Percentiles rank a stretch among this genome's conserved stretches.
These are phyloP conservation scores for Aplysia californica DNA, from an alignment of 1,140 invertebrate species.

Conservation along the genomic window DNA sequence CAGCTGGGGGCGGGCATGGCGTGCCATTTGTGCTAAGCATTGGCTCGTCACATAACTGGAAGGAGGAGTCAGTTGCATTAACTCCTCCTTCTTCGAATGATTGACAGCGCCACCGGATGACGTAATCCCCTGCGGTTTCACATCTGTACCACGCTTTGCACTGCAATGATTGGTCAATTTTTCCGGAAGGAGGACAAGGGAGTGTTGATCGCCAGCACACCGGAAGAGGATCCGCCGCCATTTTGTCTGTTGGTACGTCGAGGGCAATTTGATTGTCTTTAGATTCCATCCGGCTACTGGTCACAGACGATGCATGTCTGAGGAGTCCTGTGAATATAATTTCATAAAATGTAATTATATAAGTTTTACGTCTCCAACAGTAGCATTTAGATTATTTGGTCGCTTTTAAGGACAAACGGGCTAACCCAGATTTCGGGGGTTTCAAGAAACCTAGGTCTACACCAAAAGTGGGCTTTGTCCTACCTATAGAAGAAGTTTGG, in stretches of 20 bases:
- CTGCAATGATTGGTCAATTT: not conserved
- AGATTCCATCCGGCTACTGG: too few relatives aligned
- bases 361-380: too few relatives aligned
- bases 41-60: not conserved
- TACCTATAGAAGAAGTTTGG: too few relatives aligned
- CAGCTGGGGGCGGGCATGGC: slow-evolving; percentile 10
- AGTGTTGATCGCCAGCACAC: not conserved
- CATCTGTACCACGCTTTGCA: slow-evolving; percentile 10
- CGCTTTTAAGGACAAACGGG: too few relatives aligned
- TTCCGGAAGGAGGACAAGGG: not conserved
- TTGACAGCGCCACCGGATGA: slow-evolving; percentile 7
- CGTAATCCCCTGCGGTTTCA: slow-evolving; percentile 12
- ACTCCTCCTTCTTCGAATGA: not conserved
- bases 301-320: too few relatives aligned
- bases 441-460: too few relatives aligned
- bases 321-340: too few relatives aligned
- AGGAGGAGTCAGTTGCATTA: not conserved
- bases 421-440: too few relatives aligned
- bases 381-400: too few relatives aligned
- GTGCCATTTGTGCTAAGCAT: not conserved
- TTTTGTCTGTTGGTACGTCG: not conserved
- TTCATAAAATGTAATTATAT: too few relatives aligned
- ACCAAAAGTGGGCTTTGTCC: too few relatives aligned
- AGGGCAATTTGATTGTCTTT: too few relatives aligned
- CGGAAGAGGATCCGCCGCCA: not conserved